Conservation (phyloP, 2,113 vertebrate species). For the Merops nubicus region DNA sequence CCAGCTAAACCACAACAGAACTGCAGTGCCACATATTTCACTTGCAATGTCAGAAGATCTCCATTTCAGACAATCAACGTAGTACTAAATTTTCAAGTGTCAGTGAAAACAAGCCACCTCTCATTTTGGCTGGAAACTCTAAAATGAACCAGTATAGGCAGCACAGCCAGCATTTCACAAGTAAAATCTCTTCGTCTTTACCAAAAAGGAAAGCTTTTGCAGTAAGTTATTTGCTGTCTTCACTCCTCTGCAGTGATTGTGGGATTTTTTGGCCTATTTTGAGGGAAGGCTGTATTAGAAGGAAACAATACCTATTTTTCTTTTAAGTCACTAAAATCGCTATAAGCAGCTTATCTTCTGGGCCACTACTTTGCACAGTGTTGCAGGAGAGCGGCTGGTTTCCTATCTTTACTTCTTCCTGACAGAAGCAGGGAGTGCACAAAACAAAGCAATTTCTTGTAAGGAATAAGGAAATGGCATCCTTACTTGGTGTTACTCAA, state of each 20-base stretch:
- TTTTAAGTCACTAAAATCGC: not conserved
- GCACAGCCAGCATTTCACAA: constrained; percentile 49
- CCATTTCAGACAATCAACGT: constrained; percentile 71
- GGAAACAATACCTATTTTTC: not conserved
- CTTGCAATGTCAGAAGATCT: constrained; percentile 66
- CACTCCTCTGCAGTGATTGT: not conserved
- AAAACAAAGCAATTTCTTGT: not conserved
- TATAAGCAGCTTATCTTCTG: not conserved
- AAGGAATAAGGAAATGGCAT: not conserved
- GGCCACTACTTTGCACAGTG: not conserved
- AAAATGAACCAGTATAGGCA: constrained; percentile 2
- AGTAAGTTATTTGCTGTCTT: not conserved
- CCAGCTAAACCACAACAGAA: constrained; percentile 75
- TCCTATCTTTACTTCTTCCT: not conserved
- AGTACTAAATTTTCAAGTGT: constrained; percentile 74
- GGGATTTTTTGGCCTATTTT: not conserved
- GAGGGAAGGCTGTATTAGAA: not conserved
- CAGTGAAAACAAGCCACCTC: constrained; percentile 67
- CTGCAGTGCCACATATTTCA: constrained; percentile 66
- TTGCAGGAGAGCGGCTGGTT: not conserved
- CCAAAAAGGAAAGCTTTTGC: not conserved
- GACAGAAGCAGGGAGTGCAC: not conserved
- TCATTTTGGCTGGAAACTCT: constrained; percentile 52
- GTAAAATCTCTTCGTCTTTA: constrained; percentile 44
- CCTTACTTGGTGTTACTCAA: not conserved